Conservation (phyloP, 2,113 vertebrate genomes). For the Etheostoma cragini region DNA sequence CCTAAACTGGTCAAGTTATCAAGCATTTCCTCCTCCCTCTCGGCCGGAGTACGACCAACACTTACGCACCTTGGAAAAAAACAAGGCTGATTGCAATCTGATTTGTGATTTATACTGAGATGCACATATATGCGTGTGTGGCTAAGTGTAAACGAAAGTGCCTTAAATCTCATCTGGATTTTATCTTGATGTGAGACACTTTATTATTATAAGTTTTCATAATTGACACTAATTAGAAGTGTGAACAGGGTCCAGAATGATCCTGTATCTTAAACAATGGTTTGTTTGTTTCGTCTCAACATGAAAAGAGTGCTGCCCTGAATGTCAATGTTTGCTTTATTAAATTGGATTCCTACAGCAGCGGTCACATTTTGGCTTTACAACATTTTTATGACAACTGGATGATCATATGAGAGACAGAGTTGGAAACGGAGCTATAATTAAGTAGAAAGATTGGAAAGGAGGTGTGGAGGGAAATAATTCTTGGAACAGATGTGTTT, state of each 20-base stretch:
- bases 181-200: neutral
- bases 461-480: neutral
- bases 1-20: neutral
- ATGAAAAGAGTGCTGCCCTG: neutral
- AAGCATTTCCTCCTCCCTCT: neutral
- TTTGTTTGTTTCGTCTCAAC: neutral
- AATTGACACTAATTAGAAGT: too few relatives aligned
- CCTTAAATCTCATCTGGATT: neutral
- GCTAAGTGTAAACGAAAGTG: neutral
- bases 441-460: neutral
- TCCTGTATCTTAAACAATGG: neutral
- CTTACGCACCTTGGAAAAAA: neutral
- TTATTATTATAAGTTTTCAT: too few relatives aligned
- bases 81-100: neutral
- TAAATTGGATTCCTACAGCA: constrained; percentile 1
- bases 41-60: neutral
- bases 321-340: neutral
- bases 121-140: neutral
- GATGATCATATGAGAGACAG: neutral
- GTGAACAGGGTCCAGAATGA: neutral
- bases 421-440: neutral
- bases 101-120: neutral
- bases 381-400: neutral
- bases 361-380: neutral
- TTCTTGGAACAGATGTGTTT: constrained; percentile 21